Conservation (phyloP, 1,140 invertebrate genomes). For the Dendrolimus punctatus region DNA sequence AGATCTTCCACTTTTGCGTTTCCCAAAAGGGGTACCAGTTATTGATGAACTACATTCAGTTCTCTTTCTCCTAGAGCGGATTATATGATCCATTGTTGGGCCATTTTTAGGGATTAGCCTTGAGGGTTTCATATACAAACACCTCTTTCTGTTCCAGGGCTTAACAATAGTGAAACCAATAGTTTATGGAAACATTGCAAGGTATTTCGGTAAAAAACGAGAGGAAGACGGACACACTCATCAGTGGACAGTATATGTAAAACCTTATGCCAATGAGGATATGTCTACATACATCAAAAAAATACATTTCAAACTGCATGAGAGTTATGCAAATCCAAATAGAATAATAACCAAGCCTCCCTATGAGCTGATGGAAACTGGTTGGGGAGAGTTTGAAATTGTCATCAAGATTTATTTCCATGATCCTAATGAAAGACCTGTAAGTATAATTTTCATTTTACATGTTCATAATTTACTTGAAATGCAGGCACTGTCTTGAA, state of each 20-base stretch:
- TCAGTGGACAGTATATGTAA: slow-evolving; percentile 98
- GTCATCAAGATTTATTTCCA: slow-evolving; percentile 98
- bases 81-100: no score
- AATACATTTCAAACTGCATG: slow-evolving; percentile 97
- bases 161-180: slow-evolving; percentile 95
- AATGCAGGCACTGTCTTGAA: no score
- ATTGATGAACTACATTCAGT: no score
- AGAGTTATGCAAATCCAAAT: slow-evolving; percentile 97
- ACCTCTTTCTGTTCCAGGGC: slow-evolving; percentile 76
- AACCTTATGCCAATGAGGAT: slow-evolving; percentile 94
- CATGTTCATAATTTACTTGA: no score
- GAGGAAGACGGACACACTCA: slow-evolving; percentile 99
- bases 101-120: no score
- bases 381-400: slow-evolving; percentile 99
- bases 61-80: no score
- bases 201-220: slow-evolving; percentile 97
- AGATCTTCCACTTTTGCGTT: no score
- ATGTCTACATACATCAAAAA: slow-evolving; percentile 97
- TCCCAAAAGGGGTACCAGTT: no score
- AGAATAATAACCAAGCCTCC: slow-evolving; percentile 94
- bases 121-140: not conserved
- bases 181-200: slow-evolving; percentile 96
- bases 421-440: slow-evolving; percentile 96
- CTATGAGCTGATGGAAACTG: slow-evolving; percentile 98
- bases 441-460: no score